Conservation (phyloP, 2,888 invertebrate genomes). For the Diplazon laetatorius region DNA sequence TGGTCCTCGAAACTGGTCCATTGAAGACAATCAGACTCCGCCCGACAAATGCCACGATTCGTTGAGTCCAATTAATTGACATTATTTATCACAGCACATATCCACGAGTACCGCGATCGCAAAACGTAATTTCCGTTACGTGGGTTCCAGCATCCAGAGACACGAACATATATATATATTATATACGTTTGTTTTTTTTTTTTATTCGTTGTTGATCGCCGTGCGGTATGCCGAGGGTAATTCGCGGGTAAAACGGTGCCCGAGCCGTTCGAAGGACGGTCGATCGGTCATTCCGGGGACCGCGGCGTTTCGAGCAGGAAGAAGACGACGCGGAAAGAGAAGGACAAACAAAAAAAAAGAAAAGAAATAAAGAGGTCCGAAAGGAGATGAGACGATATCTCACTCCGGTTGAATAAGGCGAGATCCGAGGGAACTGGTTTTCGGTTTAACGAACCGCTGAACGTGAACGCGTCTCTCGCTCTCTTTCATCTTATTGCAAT, state of each 20-base stretch:
- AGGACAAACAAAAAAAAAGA: slow-evolving; percentile 7
- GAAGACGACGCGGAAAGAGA: slow-evolving; percentile 35
- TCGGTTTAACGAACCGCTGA: slow-evolving; percentile 71
- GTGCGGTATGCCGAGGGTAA: neutral
- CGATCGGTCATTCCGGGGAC: slow-evolving; percentile 30
- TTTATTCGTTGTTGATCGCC: neutral
- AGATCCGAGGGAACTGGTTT: slow-evolving; percentile 70
- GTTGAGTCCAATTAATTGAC: slow-evolving; percentile 23
- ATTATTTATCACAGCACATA: neutral
- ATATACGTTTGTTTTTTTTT: slow-evolving; percentile 4
- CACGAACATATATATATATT: too few species aligned
- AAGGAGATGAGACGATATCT: slow-evolving; percentile 64
- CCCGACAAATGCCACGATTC: slow-evolving; percentile 3
- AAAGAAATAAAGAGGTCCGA: slow-evolving; percentile 14
- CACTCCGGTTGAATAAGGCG: slow-evolving; percentile 59
- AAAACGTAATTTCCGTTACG: slow-evolving; percentile 20
- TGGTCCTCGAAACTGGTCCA: too few species aligned
- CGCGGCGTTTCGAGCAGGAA: slow-evolving; percentile 19
- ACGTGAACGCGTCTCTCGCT: slow-evolving; percentile 37
- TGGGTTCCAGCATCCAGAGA: slow-evolving; percentile 1
- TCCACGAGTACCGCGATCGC: slow-evolving; percentile 12
- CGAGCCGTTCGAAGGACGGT: slow-evolving; percentile 24
- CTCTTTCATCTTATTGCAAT: slow-evolving; percentile 50
- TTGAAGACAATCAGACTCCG: neutral
- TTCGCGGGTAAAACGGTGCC: neutral